Base-by-base conservation (phyloP, 2,888 invertebrate genomes). In the Ochropleura leucogaster region DNA sequence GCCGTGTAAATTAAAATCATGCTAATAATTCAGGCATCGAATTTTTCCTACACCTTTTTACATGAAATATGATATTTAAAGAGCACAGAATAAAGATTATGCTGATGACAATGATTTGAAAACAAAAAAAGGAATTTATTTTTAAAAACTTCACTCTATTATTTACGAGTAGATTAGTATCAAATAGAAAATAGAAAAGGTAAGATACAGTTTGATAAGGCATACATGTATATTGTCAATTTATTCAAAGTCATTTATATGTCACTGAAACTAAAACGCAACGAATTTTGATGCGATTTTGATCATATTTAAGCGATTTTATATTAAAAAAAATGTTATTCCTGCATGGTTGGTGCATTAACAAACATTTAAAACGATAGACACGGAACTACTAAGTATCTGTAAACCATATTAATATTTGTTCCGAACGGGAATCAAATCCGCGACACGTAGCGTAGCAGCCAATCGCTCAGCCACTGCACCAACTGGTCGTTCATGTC, bases 131-230 rank as follows among this genome's bases (percentile, higher is more conserved):
- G 18, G 14, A 44, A 55, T 55, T 62, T 2, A 42, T 20, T 10
- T n/a, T 8, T 40, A 51, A 51, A 68, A 51, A 47, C 9, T 0
- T 18, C 10, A 16, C 8, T 12, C 5, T 4, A 12, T 40, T 46
- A 44, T 49, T 55, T 49, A 72, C 9, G n/a, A 47, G 20, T 14
- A 49, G 16, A 40, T 55, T 79, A 62, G 30, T 49, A 2, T 57
- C 40, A 47, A 55, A 68, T 20, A 12, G 18, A 67, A 46, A 30
- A n/a, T 7, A n/a, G 4, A 20, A 14, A 51, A 49, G n/a, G 6
- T 10, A 59, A 49, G 30, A 30, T 30, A n/a, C n/a, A n/a, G n/a
- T n/a, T n/a, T n/a, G n/a, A n/a, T n/a, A n/a, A n/a, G n/a, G n/a
- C n/a, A n/a, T n/a, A n/a, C n/a, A n/a, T n/a, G n/a, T n/a, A n/a